Evolutionary conservation across 2,888 invertebrate genomes (phyloP).

Genomic region (Dryobota labecula): DNA sequence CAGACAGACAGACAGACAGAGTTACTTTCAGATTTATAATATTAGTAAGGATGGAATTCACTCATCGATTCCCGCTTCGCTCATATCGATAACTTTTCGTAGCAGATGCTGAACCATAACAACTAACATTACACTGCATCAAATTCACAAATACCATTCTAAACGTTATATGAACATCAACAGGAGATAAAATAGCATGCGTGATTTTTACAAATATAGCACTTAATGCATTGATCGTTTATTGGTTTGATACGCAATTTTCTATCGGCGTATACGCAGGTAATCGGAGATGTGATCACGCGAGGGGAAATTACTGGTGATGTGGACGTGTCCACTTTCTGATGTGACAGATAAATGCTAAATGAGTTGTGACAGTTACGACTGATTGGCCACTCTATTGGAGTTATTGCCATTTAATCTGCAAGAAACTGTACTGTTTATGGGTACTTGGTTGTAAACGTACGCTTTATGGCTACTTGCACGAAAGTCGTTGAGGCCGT

Average conservation of each 20-base stretch:
- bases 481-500: constrained; percentile 34
- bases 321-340: constrained; percentile 65
- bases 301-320: constrained; percentile 70
- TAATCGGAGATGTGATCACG: constrained; percentile 74
- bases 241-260: constrained; percentile 61
- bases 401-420: constrained; percentile 51
- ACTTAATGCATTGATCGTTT: constrained; percentile 19
- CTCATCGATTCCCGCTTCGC: neutral
- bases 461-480: constrained; percentile 16
- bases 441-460: constrained; percentile 27
- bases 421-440: constrained; percentile 41
- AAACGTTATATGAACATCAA: constrained; percentile 2
- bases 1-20: too few relatives aligned
- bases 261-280: constrained; percentile 72
- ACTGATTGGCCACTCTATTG: constrained; percentile 49
- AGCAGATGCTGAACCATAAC: neutral
- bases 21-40: too few relatives aligned
- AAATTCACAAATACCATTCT: constrained; percentile 5
- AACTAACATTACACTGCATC: neutral
- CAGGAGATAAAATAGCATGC: constrained; percentile 12
- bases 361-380: constrained; percentile 60
- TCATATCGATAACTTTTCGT: constrained; percentile 10
- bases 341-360: constrained; percentile 61
- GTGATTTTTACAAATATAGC: constrained; percentile 27
- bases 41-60: too few relatives aligned